These are phyloP conservation scores for Sminthurinus signatus DNA, from an alignment of 1,140 invertebrate species.

Conservation along the genomic window DNA sequence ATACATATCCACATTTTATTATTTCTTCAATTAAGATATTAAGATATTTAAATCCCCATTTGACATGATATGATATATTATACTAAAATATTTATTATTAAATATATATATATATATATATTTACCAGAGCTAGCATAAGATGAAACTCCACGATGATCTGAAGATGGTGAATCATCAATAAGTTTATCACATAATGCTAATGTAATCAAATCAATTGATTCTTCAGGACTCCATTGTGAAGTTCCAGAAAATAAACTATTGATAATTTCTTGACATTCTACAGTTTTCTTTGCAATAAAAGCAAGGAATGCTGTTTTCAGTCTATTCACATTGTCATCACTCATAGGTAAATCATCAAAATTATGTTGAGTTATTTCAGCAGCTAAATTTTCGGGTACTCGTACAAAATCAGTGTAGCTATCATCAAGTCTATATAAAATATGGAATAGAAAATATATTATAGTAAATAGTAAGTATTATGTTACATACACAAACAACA, in stretches of 20 bases:
- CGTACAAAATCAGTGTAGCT: neutral
- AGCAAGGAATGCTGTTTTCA: constrained; percentile 34
- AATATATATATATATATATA: too few species aligned
- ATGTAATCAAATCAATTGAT: constrained; percentile 29
- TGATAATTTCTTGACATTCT: constrained; percentile 60
- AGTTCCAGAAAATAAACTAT: constrained; percentile 59
- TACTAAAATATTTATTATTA: too few species aligned
- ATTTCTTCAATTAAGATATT: too few species aligned
- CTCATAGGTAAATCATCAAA: constrained; percentile 3
- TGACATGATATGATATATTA: too few species aligned
- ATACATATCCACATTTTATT: too few species aligned
- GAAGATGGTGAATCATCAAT: constrained; percentile 80
- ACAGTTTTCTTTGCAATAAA: constrained; percentile 41
- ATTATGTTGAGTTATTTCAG: constrained; percentile 1
- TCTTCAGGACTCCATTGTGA: constrained; percentile 28
- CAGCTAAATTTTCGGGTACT: constrained; percentile 6
- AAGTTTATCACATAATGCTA: constrained; percentile 53
- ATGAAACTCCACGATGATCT: constrained; percentile 71
- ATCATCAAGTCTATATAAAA: neutral
- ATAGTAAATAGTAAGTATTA: too few species aligned
- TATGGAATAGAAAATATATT: too few species aligned
- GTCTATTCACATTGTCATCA: constrained; percentile 36
- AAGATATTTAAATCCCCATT: too few species aligned
- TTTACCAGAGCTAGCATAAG: constrained; percentile 25
- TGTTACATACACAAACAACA: too few species aligned